A percentile compares a stretch with the other conserved stretches of the same genome.
Evolutionary conservation across 1,140 invertebrate species (phyloP).

Genomic region (Calliopsis andreniformis): DNA sequence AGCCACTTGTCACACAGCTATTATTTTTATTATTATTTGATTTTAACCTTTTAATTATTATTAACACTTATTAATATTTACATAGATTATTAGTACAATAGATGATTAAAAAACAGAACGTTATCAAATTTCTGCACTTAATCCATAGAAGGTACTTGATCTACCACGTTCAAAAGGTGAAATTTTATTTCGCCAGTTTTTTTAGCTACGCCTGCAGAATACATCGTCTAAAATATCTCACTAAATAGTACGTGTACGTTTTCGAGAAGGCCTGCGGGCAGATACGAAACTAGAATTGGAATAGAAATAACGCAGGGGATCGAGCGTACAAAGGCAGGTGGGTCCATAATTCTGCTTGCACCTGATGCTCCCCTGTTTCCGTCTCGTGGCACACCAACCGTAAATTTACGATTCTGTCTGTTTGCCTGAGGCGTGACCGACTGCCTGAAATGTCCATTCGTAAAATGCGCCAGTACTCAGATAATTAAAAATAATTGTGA

Average conservation of each 20-base stretch:
- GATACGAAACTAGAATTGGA: background rate
- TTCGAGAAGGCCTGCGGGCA: background rate
- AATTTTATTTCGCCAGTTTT: background rate
- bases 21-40: too few relatives aligned
- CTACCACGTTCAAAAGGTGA: too few relatives aligned
- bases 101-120: too few relatives aligned
- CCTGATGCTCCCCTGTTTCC: slow-evolving; percentile 73
- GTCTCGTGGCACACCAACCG: slow-evolving; percentile 69
- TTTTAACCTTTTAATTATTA: too few relatives aligned
- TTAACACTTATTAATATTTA: too few relatives aligned
- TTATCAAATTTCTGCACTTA: too few relatives aligned
- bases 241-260: background rate
- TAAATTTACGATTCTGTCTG: slow-evolving; percentile 70
- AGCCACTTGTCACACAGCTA: too few relatives aligned
- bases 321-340: slow-evolving; percentile 65
- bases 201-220: background rate
- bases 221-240: background rate
- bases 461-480: slow-evolving; percentile 21
- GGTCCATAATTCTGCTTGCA: slow-evolving; percentile 63
- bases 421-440: slow-evolving; percentile 56
- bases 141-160: too few relatives aligned
- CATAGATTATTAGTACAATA: too few relatives aligned
- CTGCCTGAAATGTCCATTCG: slow-evolving; percentile 35
- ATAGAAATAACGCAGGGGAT: slow-evolving; percentile 27
- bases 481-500: slow-evolving; percentile 52